These are phyloP conservation scores for Cataglyphis cursor DNA, from an alignment of 2,888 invertebrate species.

Conservation along the genomic window DNA sequence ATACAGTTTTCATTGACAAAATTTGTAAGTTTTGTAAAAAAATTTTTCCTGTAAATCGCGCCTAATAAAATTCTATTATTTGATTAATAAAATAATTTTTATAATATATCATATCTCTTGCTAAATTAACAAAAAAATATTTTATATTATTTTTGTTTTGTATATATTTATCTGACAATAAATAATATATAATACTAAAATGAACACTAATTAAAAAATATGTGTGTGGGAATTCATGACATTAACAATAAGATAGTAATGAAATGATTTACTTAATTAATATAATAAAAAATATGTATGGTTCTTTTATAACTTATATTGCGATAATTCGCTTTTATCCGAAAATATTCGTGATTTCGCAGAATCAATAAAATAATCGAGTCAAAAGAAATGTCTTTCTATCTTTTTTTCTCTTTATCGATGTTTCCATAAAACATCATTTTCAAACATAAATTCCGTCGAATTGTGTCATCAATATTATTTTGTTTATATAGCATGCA, in stretches of 20 bases:
- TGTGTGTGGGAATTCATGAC: no score
- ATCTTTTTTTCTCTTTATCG: no score
- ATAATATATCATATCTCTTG: neutral
- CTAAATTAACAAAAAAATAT: neutral
- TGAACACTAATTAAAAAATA: neutral
- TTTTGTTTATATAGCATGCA: neutral
- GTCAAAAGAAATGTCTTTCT: neutral
- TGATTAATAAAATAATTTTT: neutral
- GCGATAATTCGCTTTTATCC: no score
- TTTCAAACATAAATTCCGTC: no score
- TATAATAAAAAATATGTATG: neutral
- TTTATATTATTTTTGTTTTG: no score
- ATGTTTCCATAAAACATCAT: no score
- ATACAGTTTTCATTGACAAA: neutral
- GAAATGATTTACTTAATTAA: neutral
- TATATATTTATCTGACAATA: no score
- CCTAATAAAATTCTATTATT: neutral
- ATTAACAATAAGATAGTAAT: neutral
- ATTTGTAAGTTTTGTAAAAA: neutral
- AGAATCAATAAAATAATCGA: neutral
- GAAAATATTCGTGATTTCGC: neutral
- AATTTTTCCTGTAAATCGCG: neutral
- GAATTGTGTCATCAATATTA: no score
- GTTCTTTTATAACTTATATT: neutral
- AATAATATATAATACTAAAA: neutral